These are phyloP conservation scores for Paradoxurus hermaphroditus DNA, from an alignment of 2,113 vertebrate genomes.

Conservation along the genomic window DNA sequence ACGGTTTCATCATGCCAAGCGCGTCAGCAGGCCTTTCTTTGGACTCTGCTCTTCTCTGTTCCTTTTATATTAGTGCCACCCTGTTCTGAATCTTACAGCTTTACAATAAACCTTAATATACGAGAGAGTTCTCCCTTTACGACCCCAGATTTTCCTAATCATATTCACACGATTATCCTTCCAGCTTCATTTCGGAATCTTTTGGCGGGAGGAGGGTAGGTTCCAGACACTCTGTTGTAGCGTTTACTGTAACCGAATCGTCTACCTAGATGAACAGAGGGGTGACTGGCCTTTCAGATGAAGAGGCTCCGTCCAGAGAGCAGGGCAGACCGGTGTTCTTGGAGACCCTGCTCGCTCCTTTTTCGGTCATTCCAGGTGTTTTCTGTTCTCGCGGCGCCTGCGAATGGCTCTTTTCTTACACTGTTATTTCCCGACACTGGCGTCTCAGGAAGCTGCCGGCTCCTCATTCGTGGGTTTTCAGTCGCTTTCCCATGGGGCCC, in stretches of 20 bases:
- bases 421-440: not conserved
- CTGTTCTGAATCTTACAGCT: not conserved
- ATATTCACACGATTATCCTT: not conserved
- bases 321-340: rapidly evolving
- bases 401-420: not conserved
- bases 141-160: not conserved
- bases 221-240: not conserved
- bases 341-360: not conserved
- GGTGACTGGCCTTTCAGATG: rapidly evolving
- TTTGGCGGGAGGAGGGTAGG: rapidly evolving
- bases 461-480: not conserved
- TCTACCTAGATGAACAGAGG: rapidly evolving
- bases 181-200: not conserved
- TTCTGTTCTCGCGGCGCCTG: not conserved
- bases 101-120: not conserved
- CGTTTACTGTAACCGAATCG: too few species aligned
- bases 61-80: not conserved
- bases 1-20: rapidly evolving
- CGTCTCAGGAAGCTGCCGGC: not conserved
- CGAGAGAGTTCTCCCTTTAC: not conserved
- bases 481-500: not conserved
- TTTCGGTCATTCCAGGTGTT: not conserved
- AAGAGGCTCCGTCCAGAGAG: rapidly evolving
- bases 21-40: rapidly evolving
- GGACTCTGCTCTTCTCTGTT: not conserved